phyloP scores from a whole-genome alignment of 2,113 vertebrate species.

The Seriola rivoliana region DNA sequence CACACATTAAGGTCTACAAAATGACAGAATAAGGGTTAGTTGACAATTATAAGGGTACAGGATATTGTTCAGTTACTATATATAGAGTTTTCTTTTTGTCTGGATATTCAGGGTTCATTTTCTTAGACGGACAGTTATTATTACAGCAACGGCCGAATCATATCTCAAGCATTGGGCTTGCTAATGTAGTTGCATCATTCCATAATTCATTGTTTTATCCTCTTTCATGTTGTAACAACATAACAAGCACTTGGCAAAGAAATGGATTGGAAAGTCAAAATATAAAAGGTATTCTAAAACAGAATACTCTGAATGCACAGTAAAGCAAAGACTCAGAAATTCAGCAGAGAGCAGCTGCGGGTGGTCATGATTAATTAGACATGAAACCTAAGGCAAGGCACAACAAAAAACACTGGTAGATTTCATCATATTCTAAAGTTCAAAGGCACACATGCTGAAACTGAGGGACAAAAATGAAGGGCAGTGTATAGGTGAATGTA shows the following conservation, averaged over 20 bases:
- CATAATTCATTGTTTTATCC: no score
- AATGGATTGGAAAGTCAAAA: background rate
- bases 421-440: constrained; percentile 22
- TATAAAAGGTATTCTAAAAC: constrained; percentile 6
- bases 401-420: constrained; percentile 22
- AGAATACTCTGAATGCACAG: background rate
- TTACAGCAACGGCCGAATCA: no score
- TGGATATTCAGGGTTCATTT: no score
- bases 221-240: no score
- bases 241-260: background rate
- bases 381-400: constrained; percentile 22
- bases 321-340: constrained; percentile 6
- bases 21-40: no score
- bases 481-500: background rate
- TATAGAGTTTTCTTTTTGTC: no score
- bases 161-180: no score
- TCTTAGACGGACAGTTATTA: no score
- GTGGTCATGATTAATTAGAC: constrained; percentile 44
- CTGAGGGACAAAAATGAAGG: constrained; percentile 1
- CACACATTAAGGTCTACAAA: no score
- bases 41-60: no score
- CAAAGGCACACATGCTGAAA: constrained; percentile 3
- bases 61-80: no score
- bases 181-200: no score
- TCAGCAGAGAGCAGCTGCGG: constrained; percentile 9